Base-by-base conservation (phyloP, 2,888 invertebrate genomes). In the Argynnis bischoffii region DNA sequence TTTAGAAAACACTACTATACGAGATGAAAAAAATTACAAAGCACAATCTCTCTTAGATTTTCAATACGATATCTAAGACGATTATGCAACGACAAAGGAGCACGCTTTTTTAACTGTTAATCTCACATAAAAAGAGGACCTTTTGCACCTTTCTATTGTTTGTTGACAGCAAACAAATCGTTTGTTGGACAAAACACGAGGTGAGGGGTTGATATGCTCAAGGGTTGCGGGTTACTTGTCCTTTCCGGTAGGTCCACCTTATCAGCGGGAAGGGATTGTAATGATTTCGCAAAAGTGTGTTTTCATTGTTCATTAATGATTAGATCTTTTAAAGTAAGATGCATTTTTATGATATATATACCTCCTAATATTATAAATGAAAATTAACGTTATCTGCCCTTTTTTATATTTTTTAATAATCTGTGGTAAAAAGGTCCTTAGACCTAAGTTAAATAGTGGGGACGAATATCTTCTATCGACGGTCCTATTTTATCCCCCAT, bases 141-240 rank as follows among this genome's bases (percentile, higher is more conserved):
- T 77, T 87, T 89, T 84, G 82, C 89, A 90, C 90, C 89, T 90
- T 85, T 84, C 85, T 82, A 82, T 91, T 92, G 90, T 92, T 86
- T 86, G 87, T 86, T 90, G 90, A 88, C 90, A 85, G 86, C 87
- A 90, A 92, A 92, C 92, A 92, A 91, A 92, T 92, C 88, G 90
- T 90, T 89, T 89, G 87, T 87, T 87, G 84, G 78, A 79, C 86
- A 83, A 87, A 88, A 88, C 85, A 86, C 79, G 79, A 78, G 80
- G 70, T 73, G 65, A 82, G 86, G 88, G 87, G 80, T 85, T 87
- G 87, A 86, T 84, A 83, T 87, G 85, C 82, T 89, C 81, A 84
- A 86, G 90, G 89, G 90, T 88, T 87, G 87, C 86, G 88, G 90
- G 90, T 89, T 87, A 88, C 88, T 76, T 84, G 82, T 84, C 86